Conservation (phyloP, 37 sponge, comb jelly and placozoan species). For the Halisarca cf. caerulea region DNA sequence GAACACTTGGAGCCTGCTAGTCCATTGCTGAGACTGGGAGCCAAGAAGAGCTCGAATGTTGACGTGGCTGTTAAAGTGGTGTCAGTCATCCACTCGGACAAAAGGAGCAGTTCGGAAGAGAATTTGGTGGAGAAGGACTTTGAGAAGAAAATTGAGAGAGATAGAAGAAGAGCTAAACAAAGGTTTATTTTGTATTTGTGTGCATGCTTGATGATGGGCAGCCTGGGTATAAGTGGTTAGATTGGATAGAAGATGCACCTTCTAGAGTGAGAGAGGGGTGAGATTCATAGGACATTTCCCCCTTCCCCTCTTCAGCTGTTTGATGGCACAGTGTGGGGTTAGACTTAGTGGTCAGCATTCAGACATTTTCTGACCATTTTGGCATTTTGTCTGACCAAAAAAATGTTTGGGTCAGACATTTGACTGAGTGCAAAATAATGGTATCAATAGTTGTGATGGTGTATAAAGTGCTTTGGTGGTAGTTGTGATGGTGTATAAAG, state of each 20-base stretch:
- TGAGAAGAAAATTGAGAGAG: not conserved
- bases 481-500: too few species aligned
- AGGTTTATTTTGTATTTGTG: not conserved
- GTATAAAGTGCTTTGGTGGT: too few species aligned
- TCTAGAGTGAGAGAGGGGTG: too few species aligned
- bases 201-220: not conserved
- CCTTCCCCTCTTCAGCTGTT: too few species aligned
- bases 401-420: too few species aligned
- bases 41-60: not conserved
- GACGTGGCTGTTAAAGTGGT: conserved; percentile 11
- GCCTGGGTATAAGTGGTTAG: not conserved
- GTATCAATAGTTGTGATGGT: too few species aligned
- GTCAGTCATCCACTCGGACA: not conserved
- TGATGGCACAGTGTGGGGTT: too few species aligned
- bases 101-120: not conserved
- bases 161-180: conserved; percentile 3
- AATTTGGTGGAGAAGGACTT: not conserved
- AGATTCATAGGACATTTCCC: too few species aligned
- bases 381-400: too few species aligned
- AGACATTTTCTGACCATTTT: too few species aligned
- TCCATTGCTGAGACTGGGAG: not conserved
- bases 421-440: too few species aligned
- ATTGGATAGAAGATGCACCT: not conserved
- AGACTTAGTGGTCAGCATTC: too few species aligned
- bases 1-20: not conserved